Base-by-base conservation (phyloP, 2,888 invertebrate genomes). In the Idaea dimidiata region DNA sequence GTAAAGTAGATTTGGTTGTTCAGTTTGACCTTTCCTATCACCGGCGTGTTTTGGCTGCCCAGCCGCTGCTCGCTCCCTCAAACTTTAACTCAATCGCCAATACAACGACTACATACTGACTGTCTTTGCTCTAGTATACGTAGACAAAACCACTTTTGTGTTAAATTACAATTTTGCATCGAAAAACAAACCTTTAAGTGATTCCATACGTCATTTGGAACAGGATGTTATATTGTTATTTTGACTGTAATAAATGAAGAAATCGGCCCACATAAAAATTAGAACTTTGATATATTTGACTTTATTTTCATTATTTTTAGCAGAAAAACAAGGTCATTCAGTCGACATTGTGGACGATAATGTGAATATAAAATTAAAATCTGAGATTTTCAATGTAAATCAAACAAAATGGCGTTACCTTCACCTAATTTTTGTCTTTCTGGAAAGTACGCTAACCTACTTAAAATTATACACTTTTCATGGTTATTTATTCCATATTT, bases 171-270 rank as follows among this genome's bases (percentile, higher is more conserved):
- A 64, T 14, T 63, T 63, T 67, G 64, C 59, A 61, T 63, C 58
- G 56, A 62, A 61, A n/a, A 58, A 56, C 58, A 43, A 55, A 63
- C 62, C 65, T 63, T 66, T 64, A 63, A 64, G 62, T 69, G 69
- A 63, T 69, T 66, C 62, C 31, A 68, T 66, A 61, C 64, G 31
- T 67, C 62, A 74, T 74, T 69, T 70, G 69, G 72, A 66, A 69
- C 77, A 80, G 80, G 80, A 82, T 78, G 77, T 80, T 77, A 70
- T 72, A 72, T 71, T 67, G 64, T 67, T 68, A 66, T 65, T 67
- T 62, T 68, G 63, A 60, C 61, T 65, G 58, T 69, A 63, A 72
- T 72, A 70, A 75, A 71, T 63, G 58, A 62, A 62, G 54, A 17
- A 43, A 60, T 63, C 59, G 60, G 62, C 67, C 56, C 62, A 63